A percentile compares a stretch with the other conserved stretches of the same genome.
Evolutionary conservation across 2,888 invertebrate species (phyloP).

Genomic region (Machimus rusticus): DNA sequence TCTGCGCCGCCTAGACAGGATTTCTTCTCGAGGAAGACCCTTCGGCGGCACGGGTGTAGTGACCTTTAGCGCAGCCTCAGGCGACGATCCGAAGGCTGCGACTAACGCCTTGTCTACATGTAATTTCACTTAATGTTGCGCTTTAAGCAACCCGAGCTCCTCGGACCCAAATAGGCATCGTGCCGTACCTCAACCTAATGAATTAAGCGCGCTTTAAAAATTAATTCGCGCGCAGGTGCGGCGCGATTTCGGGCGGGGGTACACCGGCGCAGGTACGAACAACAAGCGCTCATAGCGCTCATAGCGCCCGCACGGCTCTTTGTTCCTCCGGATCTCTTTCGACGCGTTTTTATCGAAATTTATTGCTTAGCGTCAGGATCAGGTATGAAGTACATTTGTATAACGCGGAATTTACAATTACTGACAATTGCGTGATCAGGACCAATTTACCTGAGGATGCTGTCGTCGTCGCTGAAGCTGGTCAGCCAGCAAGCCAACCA

Average conservation of each 20-base stretch:
- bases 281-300: background rate
- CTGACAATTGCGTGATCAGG: slow-evolving; percentile 37
- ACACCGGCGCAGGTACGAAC: background rate
- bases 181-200: background rate
- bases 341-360: slow-evolving; percentile 30
- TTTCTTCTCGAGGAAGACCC: background rate
- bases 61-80: background rate
- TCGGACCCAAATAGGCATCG: background rate
- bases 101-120: slow-evolving; percentile 23
- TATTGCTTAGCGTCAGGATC: slow-evolving; percentile 31
- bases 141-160: background rate
- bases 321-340: slow-evolving; percentile 10
- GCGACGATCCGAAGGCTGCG: background rate
- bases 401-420: slow-evolving; percentile 37
- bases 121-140: slow-evolving; percentile 25
- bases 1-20: background rate
- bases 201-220: slow-evolving; percentile 3
- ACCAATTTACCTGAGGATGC: slow-evolving; percentile 18
- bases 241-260: background rate
- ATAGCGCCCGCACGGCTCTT: slow-evolving; percentile 16
- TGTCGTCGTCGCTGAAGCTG: slow-evolving; percentile 8
- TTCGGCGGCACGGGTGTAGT: background rate
- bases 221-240: slow-evolving; percentile 18
- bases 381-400: slow-evolving; percentile 39
- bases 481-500: background rate